These are phyloP conservation scores for Phainopepla nitens DNA, from an alignment of 2,113 vertebrate genomes.

Conservation along the genomic window DNA sequence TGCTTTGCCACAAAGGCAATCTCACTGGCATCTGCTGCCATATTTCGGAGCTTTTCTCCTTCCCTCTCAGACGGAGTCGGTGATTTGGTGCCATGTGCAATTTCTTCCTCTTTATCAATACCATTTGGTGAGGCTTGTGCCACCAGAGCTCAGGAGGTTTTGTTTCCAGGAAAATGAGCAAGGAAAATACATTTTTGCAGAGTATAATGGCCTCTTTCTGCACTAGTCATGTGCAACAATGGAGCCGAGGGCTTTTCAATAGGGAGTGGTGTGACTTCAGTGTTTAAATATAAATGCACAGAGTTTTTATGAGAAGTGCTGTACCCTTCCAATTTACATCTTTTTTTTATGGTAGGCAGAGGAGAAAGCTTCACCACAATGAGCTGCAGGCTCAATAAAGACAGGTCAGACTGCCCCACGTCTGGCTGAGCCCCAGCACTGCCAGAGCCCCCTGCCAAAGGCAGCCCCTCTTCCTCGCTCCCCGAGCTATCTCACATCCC, in stretches of 20 bases:
- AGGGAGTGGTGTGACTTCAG: slow-evolving; percentile 33
- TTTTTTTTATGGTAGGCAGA: slow-evolving; percentile 18
- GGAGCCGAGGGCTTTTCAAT: slow-evolving; percentile 18
- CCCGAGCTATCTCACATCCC: accelerated
- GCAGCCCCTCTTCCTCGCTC: neutral
- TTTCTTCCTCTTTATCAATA: neutral
- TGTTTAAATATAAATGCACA: slow-evolving; percentile 52
- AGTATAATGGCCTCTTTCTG: slow-evolving; percentile 58
- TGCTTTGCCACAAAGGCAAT: slow-evolving; percentile 29
- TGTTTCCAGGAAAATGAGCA: slow-evolving; percentile 60
- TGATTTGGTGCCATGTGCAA: neutral
- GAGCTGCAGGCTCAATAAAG: neutral
- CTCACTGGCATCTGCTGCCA: slow-evolving; percentile 67
- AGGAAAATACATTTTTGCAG: slow-evolving; percentile 51
- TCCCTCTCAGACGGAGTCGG: neutral
- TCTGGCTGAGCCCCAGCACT: neutral
- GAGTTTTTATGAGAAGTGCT: slow-evolving; percentile 30
- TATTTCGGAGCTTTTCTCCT: slow-evolving; percentile 43
- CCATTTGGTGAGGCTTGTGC: neutral
- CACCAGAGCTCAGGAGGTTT: neutral
- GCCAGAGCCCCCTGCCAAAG: neutral
- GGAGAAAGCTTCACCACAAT: slow-evolving; percentile 16
- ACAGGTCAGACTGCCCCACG: neutral
- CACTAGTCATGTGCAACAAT: slow-evolving; percentile 30
- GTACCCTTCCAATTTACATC: slow-evolving; percentile 28